Evolutionary conservation across 2,797 vertebrate species (phyloP).

Genomic region (Saxicola maurus): DNA sequence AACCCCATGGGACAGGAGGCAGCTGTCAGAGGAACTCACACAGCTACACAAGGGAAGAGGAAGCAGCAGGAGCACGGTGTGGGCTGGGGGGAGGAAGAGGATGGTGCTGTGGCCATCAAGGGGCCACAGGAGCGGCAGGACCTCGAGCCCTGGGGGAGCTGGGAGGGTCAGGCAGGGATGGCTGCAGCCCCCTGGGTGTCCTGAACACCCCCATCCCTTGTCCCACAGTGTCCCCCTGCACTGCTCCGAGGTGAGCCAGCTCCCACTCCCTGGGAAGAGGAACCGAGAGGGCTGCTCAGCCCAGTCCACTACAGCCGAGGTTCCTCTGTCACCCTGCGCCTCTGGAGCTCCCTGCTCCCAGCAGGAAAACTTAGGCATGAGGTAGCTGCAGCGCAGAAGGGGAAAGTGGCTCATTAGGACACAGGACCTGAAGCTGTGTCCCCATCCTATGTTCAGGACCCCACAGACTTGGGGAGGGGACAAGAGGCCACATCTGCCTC

Average conservation of each 20-base stretch:
- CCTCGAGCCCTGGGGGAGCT: background rate
- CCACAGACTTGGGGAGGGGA: background rate
- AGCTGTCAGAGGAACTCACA: background rate
- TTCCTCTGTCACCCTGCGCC: background rate
- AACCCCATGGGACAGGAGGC: background rate
- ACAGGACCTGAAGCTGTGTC: fast-evolving
- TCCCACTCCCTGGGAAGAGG: background rate
- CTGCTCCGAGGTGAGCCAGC: fast-evolving
- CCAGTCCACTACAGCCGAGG: fast-evolving
- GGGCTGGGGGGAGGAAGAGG: background rate
- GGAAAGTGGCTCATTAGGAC: background rate
- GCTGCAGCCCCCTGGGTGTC: background rate
- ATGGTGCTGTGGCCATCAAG: background rate
- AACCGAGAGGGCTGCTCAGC: background rate
- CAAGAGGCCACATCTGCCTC: background rate
- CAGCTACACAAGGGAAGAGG: background rate
- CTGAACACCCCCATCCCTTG: fast-evolving
- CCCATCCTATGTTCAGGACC: fast-evolving
- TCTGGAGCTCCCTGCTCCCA: background rate
- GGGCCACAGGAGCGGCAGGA: background rate
- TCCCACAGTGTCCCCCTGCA: background rate
- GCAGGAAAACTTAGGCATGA: background rate
- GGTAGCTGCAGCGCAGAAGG: background rate
- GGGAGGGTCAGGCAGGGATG: background rate
- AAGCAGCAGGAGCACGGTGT: background rate